Evolutionary conservation across 2,113 vertebrate genomes (phyloP).

Genomic region (Megatriorchis doriae): DNA sequence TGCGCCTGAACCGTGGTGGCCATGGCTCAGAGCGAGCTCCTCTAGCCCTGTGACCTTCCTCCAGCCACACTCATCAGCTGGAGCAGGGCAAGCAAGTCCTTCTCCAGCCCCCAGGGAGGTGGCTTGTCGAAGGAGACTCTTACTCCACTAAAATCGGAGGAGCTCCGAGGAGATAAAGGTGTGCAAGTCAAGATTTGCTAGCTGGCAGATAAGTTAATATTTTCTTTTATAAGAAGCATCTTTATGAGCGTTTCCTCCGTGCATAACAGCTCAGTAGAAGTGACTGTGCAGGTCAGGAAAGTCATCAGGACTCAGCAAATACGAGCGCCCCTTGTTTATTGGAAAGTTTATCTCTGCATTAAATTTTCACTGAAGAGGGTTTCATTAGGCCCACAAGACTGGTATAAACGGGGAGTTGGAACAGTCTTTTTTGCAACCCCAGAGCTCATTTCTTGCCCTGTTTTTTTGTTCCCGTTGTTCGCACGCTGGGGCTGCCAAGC

Average conservation of each 20-base stretch:
- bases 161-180: neutral
- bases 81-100: neutral
- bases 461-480: neutral
- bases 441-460: constrained; percentile 23
- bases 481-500: neutral
- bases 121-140: neutral
- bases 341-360: constrained; percentile 55
- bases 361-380: constrained; percentile 47
- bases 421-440: neutral
- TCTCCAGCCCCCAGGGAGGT: neutral
- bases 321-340: constrained; percentile 12
- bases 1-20: neutral
- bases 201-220: neutral
- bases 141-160: neutral
- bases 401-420: neutral
- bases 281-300: neutral
- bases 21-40: neutral
- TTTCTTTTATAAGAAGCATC: constrained; percentile 22
- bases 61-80: neutral
- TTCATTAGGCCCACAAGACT: constrained; percentile 47
- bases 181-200: neutral
- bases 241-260: neutral
- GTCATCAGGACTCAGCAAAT: constrained; percentile 27
- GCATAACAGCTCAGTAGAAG: constrained; percentile 14
- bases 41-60: neutral